Evolutionary conservation across 2,888 invertebrate species (phyloP).

Genomic region (Drepanosiphum platanoidis): DNA sequence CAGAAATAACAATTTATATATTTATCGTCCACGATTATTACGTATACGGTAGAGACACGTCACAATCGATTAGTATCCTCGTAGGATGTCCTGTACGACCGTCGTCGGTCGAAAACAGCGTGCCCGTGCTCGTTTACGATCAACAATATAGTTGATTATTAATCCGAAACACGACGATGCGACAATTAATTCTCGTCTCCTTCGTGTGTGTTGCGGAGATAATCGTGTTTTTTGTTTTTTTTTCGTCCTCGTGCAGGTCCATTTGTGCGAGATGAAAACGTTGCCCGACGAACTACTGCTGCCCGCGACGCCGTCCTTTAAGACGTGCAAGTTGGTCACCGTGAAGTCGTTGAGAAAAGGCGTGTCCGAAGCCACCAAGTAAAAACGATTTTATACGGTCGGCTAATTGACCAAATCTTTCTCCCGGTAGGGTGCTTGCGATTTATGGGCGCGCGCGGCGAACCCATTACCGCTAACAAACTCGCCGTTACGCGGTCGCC

Average conservation of each 20-base stretch:
- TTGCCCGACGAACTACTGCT: constrained; percentile 61
- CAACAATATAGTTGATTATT: too few relatives aligned
- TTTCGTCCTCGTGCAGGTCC: constrained; percentile 67
- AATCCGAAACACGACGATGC: too few relatives aligned
- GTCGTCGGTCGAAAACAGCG: too few relatives aligned
- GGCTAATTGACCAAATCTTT: constrained; percentile 22
- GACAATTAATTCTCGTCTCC: too few relatives aligned
- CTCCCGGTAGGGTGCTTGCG: not conserved
- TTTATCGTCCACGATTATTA: too few relatives aligned
- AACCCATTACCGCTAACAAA: not conserved
- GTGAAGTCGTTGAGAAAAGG: constrained; percentile 78
- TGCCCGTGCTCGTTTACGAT: too few relatives aligned
- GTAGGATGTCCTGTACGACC: too few relatives aligned
- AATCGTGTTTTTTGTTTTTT: not conserved
- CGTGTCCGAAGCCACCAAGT: constrained; percentile 71
- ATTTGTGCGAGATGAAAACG: constrained; percentile 73
- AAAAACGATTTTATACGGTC: constrained; percentile 50
- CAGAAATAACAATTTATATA: too few relatives aligned
- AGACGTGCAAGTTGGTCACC: constrained; percentile 72
- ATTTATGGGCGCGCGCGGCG: not conserved
- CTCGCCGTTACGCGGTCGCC: not conserved
- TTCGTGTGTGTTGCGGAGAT: too few relatives aligned
- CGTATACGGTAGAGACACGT: too few relatives aligned
- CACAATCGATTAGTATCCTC: too few relatives aligned
- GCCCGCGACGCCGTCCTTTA: constrained; percentile 66